phyloP scores from a whole-genome alignment of 2,113 vertebrate genomes.

The Illadopsis cleaveri region DNA sequence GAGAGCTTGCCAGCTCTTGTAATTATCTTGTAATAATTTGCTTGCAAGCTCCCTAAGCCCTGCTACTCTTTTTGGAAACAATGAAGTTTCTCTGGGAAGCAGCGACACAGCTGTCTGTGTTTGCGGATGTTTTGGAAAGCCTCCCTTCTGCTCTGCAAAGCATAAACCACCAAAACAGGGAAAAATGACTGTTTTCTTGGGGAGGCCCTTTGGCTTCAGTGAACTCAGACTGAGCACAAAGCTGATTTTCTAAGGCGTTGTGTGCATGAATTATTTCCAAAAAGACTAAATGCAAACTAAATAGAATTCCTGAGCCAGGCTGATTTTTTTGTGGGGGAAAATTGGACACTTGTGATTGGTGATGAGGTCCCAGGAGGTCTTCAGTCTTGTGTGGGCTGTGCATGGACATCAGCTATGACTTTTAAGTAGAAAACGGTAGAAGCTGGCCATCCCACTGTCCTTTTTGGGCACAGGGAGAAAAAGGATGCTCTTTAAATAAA shows the following conservation, averaged over 20 bases:
- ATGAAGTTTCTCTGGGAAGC: not conserved
- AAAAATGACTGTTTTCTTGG: not conserved
- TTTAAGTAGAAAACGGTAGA: not conserved
- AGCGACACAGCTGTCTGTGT: not conserved
- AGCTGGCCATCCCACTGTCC: not conserved
- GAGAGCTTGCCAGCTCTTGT: conserved; percentile 4
- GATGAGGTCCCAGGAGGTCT: not conserved
- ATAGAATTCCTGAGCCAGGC: not conserved
- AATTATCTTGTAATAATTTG: conserved; percentile 31
- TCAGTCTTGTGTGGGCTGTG: not conserved
- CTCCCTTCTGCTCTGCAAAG: conserved; percentile 12
- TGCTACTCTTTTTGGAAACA: conserved; percentile 37
- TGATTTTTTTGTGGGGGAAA: fast-evolving
- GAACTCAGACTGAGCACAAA: not conserved
- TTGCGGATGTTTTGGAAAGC: not conserved
- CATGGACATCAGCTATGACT: not conserved
- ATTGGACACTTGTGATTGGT: not conserved
- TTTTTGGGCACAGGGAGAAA: not conserved
- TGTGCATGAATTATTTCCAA: not conserved
- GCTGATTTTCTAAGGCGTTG: not conserved
- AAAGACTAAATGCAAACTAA: not conserved
- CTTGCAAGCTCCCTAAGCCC: not conserved
- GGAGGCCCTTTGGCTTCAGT: conserved; percentile 28
- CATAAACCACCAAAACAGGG: not conserved
- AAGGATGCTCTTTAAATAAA: not conserved